Evolutionary conservation across 2,888 invertebrate genomes (phyloP), one percentile per base, ranked within the genome.

Genomic region (Pseudanteris insignis): DNA sequence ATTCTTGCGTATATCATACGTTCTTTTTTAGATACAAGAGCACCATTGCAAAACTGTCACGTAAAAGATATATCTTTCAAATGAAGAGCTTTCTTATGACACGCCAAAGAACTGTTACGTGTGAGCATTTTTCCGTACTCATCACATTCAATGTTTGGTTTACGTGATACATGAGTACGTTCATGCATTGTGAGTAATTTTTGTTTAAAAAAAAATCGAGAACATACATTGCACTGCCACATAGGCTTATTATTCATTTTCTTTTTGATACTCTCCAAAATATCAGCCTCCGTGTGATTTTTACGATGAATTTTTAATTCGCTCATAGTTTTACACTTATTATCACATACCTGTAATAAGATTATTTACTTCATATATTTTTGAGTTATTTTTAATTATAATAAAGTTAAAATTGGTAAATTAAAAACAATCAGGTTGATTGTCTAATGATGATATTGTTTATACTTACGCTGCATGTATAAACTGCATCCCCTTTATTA

Each of bases 11-110:
- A 81, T 12, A 77, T 75, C 15, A 79, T 69, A 5, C 76, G 70
- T 25, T 80, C 77, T 44, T 81, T 81, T 59, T 77, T 80, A 0
- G 81, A 77, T 44, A 80, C 67, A 61, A 80, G 81, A 14, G 73
- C 67, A 53, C 80, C 77, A 7, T 75, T 75, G 62, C 83, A 83
- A 25, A 76, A 73, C 7, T 79, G 78, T 66, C 83, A 83, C 25
- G 74, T 72, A 64, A 80, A 78, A 0, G 80, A 77, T 14, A 79
- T 78, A 44, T 81, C 81, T 0, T 76, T 79, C 24, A 77, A 76
- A 68, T 83, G 83, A 15, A 74, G 63, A 0, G 79, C 75, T 18
- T 79, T 76, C 66, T 79, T 74, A 69, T 84, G 83, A 43, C 79
- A 78, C 1, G 59, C 64, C 18, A 80, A 65, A 0, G 78, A 75